Conservation (phyloP, 2,888 invertebrate genomes). For the Uropetala carovei region DNA sequence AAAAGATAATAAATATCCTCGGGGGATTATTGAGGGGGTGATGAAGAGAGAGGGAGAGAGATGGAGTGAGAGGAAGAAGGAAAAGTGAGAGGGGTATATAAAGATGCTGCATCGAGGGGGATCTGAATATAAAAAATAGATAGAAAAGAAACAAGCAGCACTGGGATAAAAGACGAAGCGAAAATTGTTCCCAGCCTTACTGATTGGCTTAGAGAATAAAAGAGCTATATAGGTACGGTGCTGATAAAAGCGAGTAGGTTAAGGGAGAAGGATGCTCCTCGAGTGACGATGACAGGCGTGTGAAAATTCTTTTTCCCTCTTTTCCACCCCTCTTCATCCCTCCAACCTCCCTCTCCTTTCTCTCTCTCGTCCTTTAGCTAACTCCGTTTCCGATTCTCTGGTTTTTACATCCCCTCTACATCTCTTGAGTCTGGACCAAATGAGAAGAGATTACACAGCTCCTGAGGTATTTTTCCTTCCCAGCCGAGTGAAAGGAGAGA, state of each 20-base stretch:
- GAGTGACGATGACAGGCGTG: conserved; percentile 35
- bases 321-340: background rate
- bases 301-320: conserved; percentile 33
- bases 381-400: background rate
- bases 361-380: background rate
- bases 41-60: background rate
- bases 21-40: conserved; percentile 46
- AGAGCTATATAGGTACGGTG: conserved; percentile 19
- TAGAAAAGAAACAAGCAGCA: background rate
- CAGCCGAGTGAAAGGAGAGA: background rate
- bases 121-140: background rate
- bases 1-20: conserved; percentile 50
- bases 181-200: background rate
- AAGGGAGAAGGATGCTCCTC: background rate
- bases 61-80: background rate
- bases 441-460: conserved; percentile 60
- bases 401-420: background rate
- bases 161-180: background rate
- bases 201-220: conserved; percentile 17
- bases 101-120: background rate
- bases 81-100: background rate
- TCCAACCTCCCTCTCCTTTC: background rate
- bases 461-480: background rate
- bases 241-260: conserved; percentile 1
- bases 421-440: background rate